Base-by-base conservation (phyloP, 2,888 invertebrate genomes). In the Perdita meconis region DNA sequence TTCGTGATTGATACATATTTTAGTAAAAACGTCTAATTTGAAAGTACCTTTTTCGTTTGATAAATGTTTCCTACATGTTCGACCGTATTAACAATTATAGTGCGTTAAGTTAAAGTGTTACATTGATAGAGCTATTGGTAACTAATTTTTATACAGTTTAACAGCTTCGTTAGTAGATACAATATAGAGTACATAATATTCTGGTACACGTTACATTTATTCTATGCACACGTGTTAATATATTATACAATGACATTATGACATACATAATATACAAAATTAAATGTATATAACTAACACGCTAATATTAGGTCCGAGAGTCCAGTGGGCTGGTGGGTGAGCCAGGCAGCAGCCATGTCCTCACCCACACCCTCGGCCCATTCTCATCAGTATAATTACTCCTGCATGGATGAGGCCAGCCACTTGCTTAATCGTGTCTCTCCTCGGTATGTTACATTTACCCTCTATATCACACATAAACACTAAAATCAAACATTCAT, bases 371-470 rank as follows among this genome's bases (percentile, higher is more conserved):
- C 90, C 89, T 92, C 92, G 79, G 86, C 88, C 76, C 89, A 90
- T 86, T 90, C 88, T 88, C 89, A 89, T 82, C 90, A 90, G 78
- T 89, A 90, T 88, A 90, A 90, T 88, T 89, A 88, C 84, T 89
- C 88, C 90, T 91, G 91, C 91, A 91, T 89, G 90, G 92, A 92
- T 86, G 92, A 92, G 90, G 91, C 91, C 88, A 92, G 90, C 88
- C 89, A 91, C 85, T 91, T 92, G 90, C 90, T 92, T 92, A 90
- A 91, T 87, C 91, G 89, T 89, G 88, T 90, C 84, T 88, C 89
- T 84, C 90, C 89, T 87, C 92, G 92, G 92, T 92, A 92, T 83
- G 91, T 91, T 84, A 84, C 82, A 78, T 79, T 76, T 81, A 83
- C 78, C 84, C 81, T 79, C 63, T 80, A 19, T 80, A 82, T 72